Base-by-base conservation (phyloP, 2,797 vertebrate species). In the Oreonectes daqikongensis region DNA sequence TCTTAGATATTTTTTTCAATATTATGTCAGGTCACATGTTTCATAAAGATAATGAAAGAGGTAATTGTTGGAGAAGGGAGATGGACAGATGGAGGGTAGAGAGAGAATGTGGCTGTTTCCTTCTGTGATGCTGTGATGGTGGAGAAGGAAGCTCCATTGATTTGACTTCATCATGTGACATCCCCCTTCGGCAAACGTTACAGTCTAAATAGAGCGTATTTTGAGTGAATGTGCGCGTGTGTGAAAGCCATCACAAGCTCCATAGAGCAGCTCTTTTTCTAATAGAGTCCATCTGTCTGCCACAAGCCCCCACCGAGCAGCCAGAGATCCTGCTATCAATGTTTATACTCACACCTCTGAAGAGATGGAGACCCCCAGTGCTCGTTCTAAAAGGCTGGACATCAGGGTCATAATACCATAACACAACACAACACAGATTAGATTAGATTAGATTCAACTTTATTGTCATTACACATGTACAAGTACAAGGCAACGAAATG, bases 211-310 rank as follows among this genome's bases (percentile, higher is more conserved):
- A 50, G 79, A 69, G 61, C 69, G 48, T 69, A 57, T 26, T 68
- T 42, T 60, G 28, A 73, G 69, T 22, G 59, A 11, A 6, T 22
- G 24, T 55, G 68, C 48, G 17, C 20, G 20, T 60, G 64, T 50
- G 11, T 50, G 69, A 60, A 24, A 75, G 67, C 53, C 42, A 78
- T 80, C 71, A 73, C 68, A 83, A 72, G 73, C 71, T 83, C 70
- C 59, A 81, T 64, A 77, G 64, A 78, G 60, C 66, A 74, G 57
- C 59, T 82, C 69, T 60, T 66, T 55, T 81, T 68, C 75, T 84
- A 82, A 82, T 82, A 73, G 78, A 80, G 78, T 84, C 83, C 80
- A 75, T 84, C 81, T 82, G 81, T 84, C 65, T 82, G 69, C 70
- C 78, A 72, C 59, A 72, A 70, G 79, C 83, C 78, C 81, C 79